Evolutionary conservation across 2,797 vertebrate genomes (phyloP), one percentile per base, ranked within the genome.

Genomic region (Chaetodon trifasciatus): DNA sequence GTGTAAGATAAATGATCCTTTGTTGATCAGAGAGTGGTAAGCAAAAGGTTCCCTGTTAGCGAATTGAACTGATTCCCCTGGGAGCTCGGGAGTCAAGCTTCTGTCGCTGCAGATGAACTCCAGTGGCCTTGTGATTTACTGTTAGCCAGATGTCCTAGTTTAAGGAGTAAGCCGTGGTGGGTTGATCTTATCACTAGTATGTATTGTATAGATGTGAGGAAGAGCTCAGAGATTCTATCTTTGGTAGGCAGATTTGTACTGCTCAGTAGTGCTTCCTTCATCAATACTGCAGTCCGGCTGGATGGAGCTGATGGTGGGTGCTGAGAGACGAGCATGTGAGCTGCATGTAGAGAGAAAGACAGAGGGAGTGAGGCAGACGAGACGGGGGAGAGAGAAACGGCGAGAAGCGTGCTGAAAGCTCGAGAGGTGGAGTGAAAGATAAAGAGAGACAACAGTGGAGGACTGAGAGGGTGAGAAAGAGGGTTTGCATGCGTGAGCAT

Each of bases 271-370:
- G 75, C 77, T 71, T 61, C 84, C 67, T 57, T 73, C 75, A 81
- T 90, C 86, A 83, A 80, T 86, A 75, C 81, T 86, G 81, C 87
- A 78, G 84, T 73, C 81, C 47, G 75, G 46, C 66, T 83, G 71
- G 76, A 78, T 64, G 74, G 57, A 76, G 78, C 76, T 58, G 83
- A 82, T 67, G 65, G 76, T 39, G 13, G 67, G 63, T 35, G 23
- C 76, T 69, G 76, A 58, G 76, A 70, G 79, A 66, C 5, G 78
- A 72, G 79, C 67, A 77, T 90, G 87, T 85, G 84, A 87, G 88
- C 84, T 78, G 89, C 88, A 89, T 88, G 77, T 52, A 76, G 91
- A 87, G 82, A 71, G 71, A 68, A 19, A 16, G 2, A 12, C 47
- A 69, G 69, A 55, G 46, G 44, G 56, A 17, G 55, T 2, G 9